Conservation (phyloP, 2,888 invertebrate genomes). For the Esperia sulphurella region DNA sequence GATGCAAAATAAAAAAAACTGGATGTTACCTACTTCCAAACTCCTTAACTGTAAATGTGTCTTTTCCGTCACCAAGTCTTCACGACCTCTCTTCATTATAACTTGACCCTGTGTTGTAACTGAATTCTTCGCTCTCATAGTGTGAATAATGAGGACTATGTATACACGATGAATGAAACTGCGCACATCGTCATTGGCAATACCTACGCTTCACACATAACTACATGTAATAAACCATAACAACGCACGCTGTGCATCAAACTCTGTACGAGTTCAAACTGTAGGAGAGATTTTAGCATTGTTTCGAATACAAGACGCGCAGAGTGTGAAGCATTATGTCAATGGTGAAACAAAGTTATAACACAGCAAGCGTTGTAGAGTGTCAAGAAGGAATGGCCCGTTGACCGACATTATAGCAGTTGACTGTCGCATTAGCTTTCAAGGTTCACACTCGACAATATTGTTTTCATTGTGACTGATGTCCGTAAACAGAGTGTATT, state of each 20-base stretch:
- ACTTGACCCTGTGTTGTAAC: too few species aligned
- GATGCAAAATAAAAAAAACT: too few species aligned
- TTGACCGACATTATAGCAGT: slow-evolving; percentile 1
- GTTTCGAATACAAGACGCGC: slow-evolving; percentile 10
- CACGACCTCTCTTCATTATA: too few species aligned
- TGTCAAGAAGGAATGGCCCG: slow-evolving; percentile 20
- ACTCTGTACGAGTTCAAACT: neutral
- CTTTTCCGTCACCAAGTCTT: too few species aligned
- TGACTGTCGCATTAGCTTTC: slow-evolving; percentile 2
- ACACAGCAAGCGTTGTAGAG: slow-evolving; percentile 31
- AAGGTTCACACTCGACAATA: slow-evolving; percentile 2
- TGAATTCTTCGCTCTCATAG: too few species aligned
- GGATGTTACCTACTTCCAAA: too few species aligned
- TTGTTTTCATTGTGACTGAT: neutral
- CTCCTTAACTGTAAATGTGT: too few species aligned
- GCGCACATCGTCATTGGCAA: neutral
- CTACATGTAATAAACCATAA: neutral
- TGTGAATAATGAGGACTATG: too few species aligned
- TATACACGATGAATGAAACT: neutral
- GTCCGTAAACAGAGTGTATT: neutral
- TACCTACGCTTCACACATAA: neutral
- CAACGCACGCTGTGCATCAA: neutral
- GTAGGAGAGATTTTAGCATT: neutral
- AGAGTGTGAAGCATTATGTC: slow-evolving; percentile 14
- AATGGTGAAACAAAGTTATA: slow-evolving; percentile 19